Percentiles rank a stretch among this genome's conserved stretches.
Evolutionary conservation across 2,888 invertebrate genomes (phyloP).

Genomic region (Drosophila birchii): DNA sequence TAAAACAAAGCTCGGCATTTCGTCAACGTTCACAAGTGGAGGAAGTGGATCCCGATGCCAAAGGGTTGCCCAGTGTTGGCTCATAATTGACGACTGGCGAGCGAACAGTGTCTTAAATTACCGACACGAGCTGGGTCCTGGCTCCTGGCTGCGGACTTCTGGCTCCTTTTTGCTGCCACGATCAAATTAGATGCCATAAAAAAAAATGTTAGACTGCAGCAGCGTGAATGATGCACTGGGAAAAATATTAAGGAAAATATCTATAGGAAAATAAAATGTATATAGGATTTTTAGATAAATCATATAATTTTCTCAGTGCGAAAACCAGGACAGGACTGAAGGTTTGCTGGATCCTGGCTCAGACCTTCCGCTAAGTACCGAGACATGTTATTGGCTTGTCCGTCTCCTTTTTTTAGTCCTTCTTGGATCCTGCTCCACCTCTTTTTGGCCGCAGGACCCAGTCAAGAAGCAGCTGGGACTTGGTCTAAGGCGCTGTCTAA

Average conservation of each 20-base stretch:
- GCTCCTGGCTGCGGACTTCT: constrained; percentile 27
- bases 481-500: constrained; percentile 44
- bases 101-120: constrained; percentile 58
- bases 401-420: constrained; percentile 15
- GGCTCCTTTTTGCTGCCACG: constrained; percentile 37
- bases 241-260: neutral
- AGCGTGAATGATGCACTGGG: constrained; percentile 1
- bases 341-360: constrained; percentile 15
- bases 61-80: constrained; percentile 6
- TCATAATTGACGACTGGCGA: constrained; percentile 50
- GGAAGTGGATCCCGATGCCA: neutral
- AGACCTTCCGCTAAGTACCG: constrained; percentile 57
- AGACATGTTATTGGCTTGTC: constrained; percentile 51
- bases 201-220: constrained; percentile 49
- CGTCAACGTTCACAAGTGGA: constrained; percentile 25
- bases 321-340: neutral
- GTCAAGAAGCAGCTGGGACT: constrained; percentile 43
- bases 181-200: constrained; percentile 73
- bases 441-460: constrained; percentile 21
- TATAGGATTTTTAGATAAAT: neutral
- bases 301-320: neutral
- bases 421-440: constrained; percentile 28
- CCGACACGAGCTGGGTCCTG: constrained; percentile 21
- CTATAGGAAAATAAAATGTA: too few relatives aligned
- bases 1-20: constrained; percentile 70